Base-by-base conservation (phyloP, 2,113 vertebrate genomes). In the Taurulus bubalis region DNA sequence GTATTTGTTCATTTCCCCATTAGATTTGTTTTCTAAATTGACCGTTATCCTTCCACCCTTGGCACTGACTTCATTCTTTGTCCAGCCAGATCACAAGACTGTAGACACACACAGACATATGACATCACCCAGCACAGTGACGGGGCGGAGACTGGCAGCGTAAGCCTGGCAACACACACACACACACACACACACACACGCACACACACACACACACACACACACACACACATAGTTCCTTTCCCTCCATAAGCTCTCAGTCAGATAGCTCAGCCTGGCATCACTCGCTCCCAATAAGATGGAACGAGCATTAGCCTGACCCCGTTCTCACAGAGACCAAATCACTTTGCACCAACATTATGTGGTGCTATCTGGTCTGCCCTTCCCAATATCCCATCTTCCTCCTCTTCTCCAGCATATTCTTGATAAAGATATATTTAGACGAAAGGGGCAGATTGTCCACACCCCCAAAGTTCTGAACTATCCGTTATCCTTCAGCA, bases 141-240 rank as follows among this genome's bases (percentile, higher is more conserved):
- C 20, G 32, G 89, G 89, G 92, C 65, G 89, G 89, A 91, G 90
- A 88, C 91, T 88, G 91, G 90, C 86, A 84, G 87, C 67, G 71
- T 90, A 77, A 81, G 82, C 82, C 71, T 81, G 59, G 78, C 85
- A 85, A 81, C 47, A 66, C 65, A 64, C 11, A 68, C 71, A 18
- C 32, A 45, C 82, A 81, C 47, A 62, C 70, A 64, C 11, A 68
- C 71, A 56, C 59, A 47, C 53, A 71, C 51, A 56, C 51, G 71
- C 56, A 47, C 55, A 56, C 55, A 56, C 66, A 18, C 32, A 45
- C 82, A 69, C 71, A 59, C 49, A 51, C 42, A 63, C 30, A 24
- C 49, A 53, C 14, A 66, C 70, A 56, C 45, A n/a, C 38, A 60
- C 53, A 30, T 30, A 47, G 38, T 82, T 84, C 53, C 72, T 72